Evolutionary conservation across 2,797 vertebrate genomes (phyloP), one percentile per base, ranked within the genome.

Genomic region (Enteromius anoplus): DNA sequence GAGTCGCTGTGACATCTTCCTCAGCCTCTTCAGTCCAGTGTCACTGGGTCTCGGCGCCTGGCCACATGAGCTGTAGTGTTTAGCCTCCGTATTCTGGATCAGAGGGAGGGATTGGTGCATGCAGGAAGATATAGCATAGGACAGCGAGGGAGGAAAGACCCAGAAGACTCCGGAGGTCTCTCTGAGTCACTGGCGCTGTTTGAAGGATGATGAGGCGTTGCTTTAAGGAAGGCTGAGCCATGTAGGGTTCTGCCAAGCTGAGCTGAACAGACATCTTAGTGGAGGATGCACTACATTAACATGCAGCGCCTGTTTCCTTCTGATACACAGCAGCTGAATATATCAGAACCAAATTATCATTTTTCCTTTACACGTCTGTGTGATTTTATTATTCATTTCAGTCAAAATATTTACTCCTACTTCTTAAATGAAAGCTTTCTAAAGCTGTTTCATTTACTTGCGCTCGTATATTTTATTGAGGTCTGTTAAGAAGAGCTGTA

Each of bases 101-200:
- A n/a, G 55, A 49, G 51, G 10, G 73, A 53, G 72, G 73, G 29
- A 15, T 64, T 34, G 32, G 40, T 76, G 51, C n/a, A 40, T 62
- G 19, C 64, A 34, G 70, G 37, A 72, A 72, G 26, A 71, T 51
- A 81, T 81, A 78, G 62, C 40, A 70, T 84, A 81, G 64, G 84
- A 72, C 58, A 83, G 81, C 10, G 21, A 58, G 62, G 53, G 75
- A 65, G 45, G 26, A 53, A 75, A 69, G 65, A 65, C 69, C 75
- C 58, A 65, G 53, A 75, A 75, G 84, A 77, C 75, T 49, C 29
- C 29, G 68, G 66, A 80, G 84, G 68, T 84, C 85, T 85, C 72
- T 53, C 45, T 84, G 84, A 83, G 78, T 89, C 81, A 87, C 69
- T 78, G 69, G 58, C 26, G n/a, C 64, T 81, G 75, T 77, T 78